Base-by-base conservation (phyloP, 2,888 invertebrate genomes). In the Chrysodeixis includens region DNA sequence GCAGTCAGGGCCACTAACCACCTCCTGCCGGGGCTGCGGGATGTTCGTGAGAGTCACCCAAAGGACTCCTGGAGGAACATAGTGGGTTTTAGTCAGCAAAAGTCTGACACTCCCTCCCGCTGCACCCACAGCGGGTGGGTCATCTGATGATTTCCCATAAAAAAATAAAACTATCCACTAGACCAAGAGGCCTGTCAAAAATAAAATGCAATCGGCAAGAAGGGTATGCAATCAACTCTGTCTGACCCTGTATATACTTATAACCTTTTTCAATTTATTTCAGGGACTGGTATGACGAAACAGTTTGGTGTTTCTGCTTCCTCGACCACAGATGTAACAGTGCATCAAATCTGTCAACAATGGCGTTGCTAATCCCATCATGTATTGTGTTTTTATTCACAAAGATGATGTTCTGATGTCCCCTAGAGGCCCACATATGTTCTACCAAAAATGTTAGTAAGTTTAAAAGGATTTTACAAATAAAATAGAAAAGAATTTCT, bases 271-370 rank as follows among this genome's bases (percentile, higher is more conserved):
- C 6, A 40, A n/a, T n/a, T 35, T 35, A 35, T 96, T 96, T 63
- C 92, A 97, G 98, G 80, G 96, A 97, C 84, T 97, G 97, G 94
- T 99, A 97, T 85, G 97, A 97, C 73, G 96, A 97, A 78, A 97
- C 97, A 8, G 96, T 96, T 46, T 99, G 97, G 96, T 99, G 98
- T 89, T 98, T 98, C 90, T 99, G 98, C 88, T 98, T 98, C 88
- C 97, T 98, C 75, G 98, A 98, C 90, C 97, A 98, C 86, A 96
- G 98, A 83, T 98, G 98, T 90, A 99, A 99, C 84, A 89, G 93
- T 51, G 95, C 95, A 6, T 67, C 90, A 6, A 76, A 78, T 40
- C 69, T 85, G 18, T 81, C 88, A 30, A 79, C 95, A 75, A 82
- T 90, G 69, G 82, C 86, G 55, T 82, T 90, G 71, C 79, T 92